phyloP scores from a whole-genome alignment of 1,140 invertebrate species.

The Lepidurus apus region DNA sequence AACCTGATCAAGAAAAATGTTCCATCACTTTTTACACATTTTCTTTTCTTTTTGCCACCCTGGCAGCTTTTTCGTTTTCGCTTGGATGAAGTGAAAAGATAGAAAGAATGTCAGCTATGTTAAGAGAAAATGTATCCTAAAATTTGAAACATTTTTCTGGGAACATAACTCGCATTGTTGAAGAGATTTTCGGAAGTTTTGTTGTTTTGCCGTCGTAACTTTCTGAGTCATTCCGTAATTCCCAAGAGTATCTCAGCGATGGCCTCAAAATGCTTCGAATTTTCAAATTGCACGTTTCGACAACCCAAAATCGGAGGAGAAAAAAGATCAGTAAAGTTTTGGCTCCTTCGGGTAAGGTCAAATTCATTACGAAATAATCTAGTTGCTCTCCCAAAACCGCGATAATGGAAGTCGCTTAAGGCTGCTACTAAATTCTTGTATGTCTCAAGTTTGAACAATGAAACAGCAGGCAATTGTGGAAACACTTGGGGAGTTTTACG shows the following conservation, averaged over 20 bases:
- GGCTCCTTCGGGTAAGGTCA: not conserved
- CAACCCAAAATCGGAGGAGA: not conserved
- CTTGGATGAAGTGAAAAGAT: not conserved
- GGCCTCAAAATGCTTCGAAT: not conserved
- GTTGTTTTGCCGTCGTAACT: too few species aligned
- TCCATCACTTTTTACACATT: not conserved
- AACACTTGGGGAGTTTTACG: constrained; percentile 18
- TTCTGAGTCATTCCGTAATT: too few species aligned
- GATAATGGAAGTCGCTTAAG: constrained; percentile 15
- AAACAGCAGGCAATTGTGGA: constrained; percentile 13
- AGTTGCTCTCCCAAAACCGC: not conserved
- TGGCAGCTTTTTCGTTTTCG: not conserved
- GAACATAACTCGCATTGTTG: too few species aligned
- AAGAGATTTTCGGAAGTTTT: too few species aligned
- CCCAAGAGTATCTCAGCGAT: not conserved
- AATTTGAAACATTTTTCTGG: too few species aligned
- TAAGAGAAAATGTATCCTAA: not conserved
- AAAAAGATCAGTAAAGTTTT: not conserved
- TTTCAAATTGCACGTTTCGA: constrained; percentile 19
- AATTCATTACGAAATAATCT: constrained; percentile 19
- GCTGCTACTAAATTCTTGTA: not conserved
- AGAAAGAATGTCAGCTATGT: not conserved
- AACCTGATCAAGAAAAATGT: constrained; percentile 2
- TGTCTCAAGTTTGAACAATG: constrained; percentile 15
- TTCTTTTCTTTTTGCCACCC: not conserved